Base-by-base conservation (phyloP, 2,113 vertebrate genomes). In the Malurus elegans region DNA sequence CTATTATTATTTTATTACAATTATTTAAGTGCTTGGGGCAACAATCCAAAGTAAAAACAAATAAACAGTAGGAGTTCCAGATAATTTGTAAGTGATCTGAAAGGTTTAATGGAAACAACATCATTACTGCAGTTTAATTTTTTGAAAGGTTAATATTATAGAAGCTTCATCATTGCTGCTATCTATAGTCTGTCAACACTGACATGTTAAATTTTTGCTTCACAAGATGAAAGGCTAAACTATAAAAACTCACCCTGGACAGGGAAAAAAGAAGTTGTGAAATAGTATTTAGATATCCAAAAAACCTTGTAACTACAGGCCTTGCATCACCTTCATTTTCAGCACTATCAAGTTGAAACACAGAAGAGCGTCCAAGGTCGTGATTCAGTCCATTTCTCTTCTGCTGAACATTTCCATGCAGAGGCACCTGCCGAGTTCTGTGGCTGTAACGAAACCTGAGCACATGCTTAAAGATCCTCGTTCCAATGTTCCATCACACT, bases 1-100 rank as follows among this genome's bases (percentile, higher is more conserved):
- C 98, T 98, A 98, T 98, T 98, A 97, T 96, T 97, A 97, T 98
- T 98, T 98, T 97, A 97, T 98, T 98, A 97, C 97, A 98, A 98
- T 98, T 98, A 98, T 98, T 98, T 98, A 98, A 98, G 92, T 96
- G 97, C 95, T 98, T 97, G 96, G 96, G 97, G 98, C 97, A 98
- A 98, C 97, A 98, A 98, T 98, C 97, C 98, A 98, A 98, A 98
- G 94, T 75, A 96, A 98, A 98, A 98, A 98, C 97, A 99, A 98
- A 98, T 98, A 98, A 99, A 98, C 98, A 98, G 97, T 97, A 97
- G 97, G 97, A 97, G 96, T 90, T 95, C 97, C 85, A 92, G 96
- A 97, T 98, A 97, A 98, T 98, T 98, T 98, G 97, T 98, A 98
- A 98, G 93, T 97, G 98, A 98, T 97, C 96, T 90, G 84, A 96